phyloP scores from a whole-genome alignment of 30 jellyfish, hydroid and myxozoan species.

The Turritopsis dohrnii region DNA sequence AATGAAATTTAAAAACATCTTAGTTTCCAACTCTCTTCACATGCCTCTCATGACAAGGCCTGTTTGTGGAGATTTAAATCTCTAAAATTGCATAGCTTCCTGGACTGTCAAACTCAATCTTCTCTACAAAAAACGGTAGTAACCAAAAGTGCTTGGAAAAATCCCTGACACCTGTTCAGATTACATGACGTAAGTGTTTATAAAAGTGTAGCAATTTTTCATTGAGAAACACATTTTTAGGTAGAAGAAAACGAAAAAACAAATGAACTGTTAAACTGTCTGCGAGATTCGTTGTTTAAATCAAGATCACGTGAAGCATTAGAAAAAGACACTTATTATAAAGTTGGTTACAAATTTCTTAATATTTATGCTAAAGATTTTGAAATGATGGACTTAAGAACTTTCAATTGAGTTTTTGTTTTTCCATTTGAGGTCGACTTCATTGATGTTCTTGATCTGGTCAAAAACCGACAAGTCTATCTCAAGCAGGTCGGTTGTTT shows the following conservation, averaged over 20 bases:
- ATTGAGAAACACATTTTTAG: neutral
- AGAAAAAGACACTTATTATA: neutral
- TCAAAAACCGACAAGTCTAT: slow-evolving; percentile 65
- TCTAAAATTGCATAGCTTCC: no score
- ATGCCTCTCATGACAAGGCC: no score
- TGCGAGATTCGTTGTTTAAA: neutral
- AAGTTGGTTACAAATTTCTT: neutral
- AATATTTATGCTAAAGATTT: neutral
- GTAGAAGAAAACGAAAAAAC: neutral
- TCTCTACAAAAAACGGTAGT: no score
- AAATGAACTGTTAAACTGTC: neutral
- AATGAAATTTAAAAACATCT: no score
- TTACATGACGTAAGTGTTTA: no score
- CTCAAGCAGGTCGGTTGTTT: slow-evolving; percentile 56
- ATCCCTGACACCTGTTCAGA: no score
- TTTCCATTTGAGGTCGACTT: slow-evolving; percentile 54
- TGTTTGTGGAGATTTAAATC: no score
- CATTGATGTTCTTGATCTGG: slow-evolving; percentile 78
- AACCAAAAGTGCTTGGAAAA: no score
- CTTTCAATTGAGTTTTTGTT: neutral
- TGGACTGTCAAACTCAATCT: no score
- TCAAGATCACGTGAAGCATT: neutral
- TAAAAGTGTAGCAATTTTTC: neutral
- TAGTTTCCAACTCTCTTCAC: no score
- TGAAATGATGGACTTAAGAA: neutral